A percentile compares a stretch with the other conserved stretches of the same genome.
Conservation (phyloP, 2,797 vertebrate species). For the Hybognathus amarus region DNA sequence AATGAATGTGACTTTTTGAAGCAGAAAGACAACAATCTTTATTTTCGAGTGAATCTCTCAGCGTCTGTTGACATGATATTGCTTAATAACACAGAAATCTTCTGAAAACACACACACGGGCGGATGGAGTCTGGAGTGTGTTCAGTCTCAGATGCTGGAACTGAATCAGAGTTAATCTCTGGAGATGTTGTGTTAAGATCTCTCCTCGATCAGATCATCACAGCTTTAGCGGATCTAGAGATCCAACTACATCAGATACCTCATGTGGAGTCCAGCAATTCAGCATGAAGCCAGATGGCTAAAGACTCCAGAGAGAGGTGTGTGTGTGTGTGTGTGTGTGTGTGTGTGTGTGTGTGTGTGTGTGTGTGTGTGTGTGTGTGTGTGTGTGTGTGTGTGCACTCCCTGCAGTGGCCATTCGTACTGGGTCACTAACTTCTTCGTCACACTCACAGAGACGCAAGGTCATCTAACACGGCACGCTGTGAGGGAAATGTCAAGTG, state of each 20-base stretch:
- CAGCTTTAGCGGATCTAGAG: constrained; percentile 30
- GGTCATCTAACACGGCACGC: constrained; percentile 70
- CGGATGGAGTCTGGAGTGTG: background rate
- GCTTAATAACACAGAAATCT: too few species aligned
- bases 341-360: background rate
- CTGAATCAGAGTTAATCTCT: background rate
- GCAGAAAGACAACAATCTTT: background rate
- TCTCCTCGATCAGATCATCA: constrained; percentile 25
- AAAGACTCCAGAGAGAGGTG: constrained; percentile 51
- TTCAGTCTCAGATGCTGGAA: background rate
- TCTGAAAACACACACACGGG: too few species aligned
- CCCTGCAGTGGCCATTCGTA: constrained; percentile 70
- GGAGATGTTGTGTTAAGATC: constrained; percentile 25
- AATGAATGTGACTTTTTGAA: background rate
- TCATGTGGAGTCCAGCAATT: constrained; percentile 53
- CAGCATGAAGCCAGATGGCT: constrained; percentile 78
- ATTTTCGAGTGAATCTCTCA: background rate
- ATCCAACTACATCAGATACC: constrained; percentile 42
- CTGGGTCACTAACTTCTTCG: constrained; percentile 74
- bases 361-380: constrained; percentile 2
- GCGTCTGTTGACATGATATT: background rate
- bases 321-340: constrained; percentile 7
- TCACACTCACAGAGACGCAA: constrained; percentile 65
- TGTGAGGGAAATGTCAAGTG: constrained; percentile 68
- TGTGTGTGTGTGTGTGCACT: background rate